Base-by-base conservation (phyloP, 2,888 invertebrate species). In the Smittia aterrima region DNA sequence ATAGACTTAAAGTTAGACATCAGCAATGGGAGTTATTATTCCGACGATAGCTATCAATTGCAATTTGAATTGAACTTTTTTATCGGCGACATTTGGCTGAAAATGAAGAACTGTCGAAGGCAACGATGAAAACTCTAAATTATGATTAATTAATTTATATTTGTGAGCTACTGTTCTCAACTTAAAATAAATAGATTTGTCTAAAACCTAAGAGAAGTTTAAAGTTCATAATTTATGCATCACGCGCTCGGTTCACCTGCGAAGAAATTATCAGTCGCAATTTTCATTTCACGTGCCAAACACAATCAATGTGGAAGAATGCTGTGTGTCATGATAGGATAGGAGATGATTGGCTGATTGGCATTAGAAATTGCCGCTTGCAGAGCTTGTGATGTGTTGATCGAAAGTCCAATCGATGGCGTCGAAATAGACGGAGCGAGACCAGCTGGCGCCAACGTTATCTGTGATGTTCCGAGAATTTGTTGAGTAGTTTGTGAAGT, bases 301-400 rank as follows among this genome's bases (percentile, higher is more conserved):
- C 25, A 71, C 47, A 71, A 72, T 68, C 67, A 72, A 67, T 79
- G 79, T 4, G 79, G 81, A 18, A 82, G 76, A 75, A 86, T 83
- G 76, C 84, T 85, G 77, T 88, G 88, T 16, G 88, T 88, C 86
- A 89, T 88, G 66, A 89, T 87, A 1, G 89, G 89, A 79, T 88
- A 89, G 0, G 89, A 88, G 66, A 89, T 87, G 78, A 89, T 84
- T 1, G 88, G 86, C 74, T 87, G 87, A 0, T 86, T 85, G 3
- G 87, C 84, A 77, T 87, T 87, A 1, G 87, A 87, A 84, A 87
- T 85, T 1, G 87, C 86, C 13, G 72, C 72, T 32, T 71, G 70
- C 16, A 87, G 82, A 25, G 86, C 85, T 77, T 85, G 84, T 1
- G 84, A 84, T 1, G 84, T 84, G 76, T 81, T 84, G 40, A 84